Evolutionary conservation across 1,140 invertebrate species (phyloP).

Genomic region (Penaeus indicus): DNA sequence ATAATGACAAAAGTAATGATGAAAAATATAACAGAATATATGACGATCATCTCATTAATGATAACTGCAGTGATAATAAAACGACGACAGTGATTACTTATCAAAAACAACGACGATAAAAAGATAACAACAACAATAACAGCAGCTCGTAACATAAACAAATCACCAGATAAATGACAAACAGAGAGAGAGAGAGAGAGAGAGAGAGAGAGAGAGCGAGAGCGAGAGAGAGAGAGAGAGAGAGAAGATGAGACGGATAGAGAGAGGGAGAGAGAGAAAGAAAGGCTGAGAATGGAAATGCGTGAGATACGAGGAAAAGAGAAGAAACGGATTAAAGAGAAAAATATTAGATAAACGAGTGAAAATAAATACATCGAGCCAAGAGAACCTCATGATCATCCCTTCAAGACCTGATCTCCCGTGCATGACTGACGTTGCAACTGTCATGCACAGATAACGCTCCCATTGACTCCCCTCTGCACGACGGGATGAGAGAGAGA

Average conservation of each 20-base stretch:
- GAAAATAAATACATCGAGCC: neutral
- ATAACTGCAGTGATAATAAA: too few species aligned
- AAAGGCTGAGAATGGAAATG: neutral
- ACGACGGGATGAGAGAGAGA: too few species aligned
- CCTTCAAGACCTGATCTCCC: neutral
- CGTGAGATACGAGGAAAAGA: neutral
- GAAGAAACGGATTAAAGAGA: neutral
- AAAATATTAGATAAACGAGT: neutral
- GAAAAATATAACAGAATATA: too few species aligned
- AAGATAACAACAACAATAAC: too few species aligned
- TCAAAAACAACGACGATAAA: too few species aligned
- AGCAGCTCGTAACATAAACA: too few species aligned
- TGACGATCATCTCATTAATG: too few species aligned
- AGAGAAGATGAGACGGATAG: constrained; percentile 10
- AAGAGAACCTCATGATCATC: neutral
- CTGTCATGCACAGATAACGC: too few species aligned
- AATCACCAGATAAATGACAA: too few species aligned
- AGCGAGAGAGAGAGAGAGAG: constrained; percentile 25
- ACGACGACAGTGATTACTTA: too few species aligned
- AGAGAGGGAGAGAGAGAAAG: constrained; percentile 26
- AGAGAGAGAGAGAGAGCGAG: constrained; percentile 29
- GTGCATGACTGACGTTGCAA: too few species aligned
- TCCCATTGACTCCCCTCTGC: too few species aligned
- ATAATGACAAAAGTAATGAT: neutral
- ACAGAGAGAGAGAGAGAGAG: constrained; percentile 20